phyloP scores from a whole-genome alignment of 1,140 invertebrate genomes.

The Drosophila trapezifrons region DNA sequence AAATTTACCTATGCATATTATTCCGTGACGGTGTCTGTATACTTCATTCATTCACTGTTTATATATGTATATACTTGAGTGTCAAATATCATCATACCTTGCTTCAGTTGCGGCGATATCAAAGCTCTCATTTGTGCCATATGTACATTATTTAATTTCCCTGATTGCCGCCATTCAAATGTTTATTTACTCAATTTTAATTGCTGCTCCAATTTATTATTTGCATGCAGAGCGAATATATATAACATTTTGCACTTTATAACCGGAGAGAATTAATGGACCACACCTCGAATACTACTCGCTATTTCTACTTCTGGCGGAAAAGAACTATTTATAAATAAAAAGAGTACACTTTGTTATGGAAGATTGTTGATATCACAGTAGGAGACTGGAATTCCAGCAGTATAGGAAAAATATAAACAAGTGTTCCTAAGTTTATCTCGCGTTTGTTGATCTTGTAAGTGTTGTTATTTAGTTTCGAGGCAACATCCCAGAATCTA shows the following conservation, averaged over 20 bases:
- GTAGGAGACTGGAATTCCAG: neutral
- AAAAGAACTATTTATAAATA: neutral
- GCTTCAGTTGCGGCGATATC: slow-evolving; percentile 25
- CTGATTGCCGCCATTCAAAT: slow-evolving; percentile 41
- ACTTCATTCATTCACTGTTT: slow-evolving; percentile 10
- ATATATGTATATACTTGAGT: neutral
- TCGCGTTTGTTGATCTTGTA: neutral
- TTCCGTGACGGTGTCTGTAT: neutral
- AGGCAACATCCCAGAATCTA: slow-evolving; percentile 3
- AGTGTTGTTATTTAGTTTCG: neutral
- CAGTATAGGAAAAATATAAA: slow-evolving; percentile 1
- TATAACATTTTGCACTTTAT: slow-evolving; percentile 18
- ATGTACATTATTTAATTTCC: slow-evolving; percentile 32
- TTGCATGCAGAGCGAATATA: slow-evolving; percentile 14
- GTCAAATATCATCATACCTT: slow-evolving; percentile 28
- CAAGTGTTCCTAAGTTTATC: neutral
- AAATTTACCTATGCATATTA: slow-evolving; percentile 20
- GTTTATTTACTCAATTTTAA: slow-evolving; percentile 34
- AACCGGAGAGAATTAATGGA: slow-evolving; percentile 18
- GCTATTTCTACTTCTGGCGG: too few species aligned
- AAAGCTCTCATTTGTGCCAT: slow-evolving; percentile 27
- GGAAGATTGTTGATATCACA: neutral
- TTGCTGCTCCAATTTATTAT: slow-evolving; percentile 34
- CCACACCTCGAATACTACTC: slow-evolving; percentile 7
- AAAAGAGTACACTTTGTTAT: neutral